phyloP scores from a whole-genome alignment of 2,113 vertebrate genomes.

The Nyctereutes procyonoides region DNA sequence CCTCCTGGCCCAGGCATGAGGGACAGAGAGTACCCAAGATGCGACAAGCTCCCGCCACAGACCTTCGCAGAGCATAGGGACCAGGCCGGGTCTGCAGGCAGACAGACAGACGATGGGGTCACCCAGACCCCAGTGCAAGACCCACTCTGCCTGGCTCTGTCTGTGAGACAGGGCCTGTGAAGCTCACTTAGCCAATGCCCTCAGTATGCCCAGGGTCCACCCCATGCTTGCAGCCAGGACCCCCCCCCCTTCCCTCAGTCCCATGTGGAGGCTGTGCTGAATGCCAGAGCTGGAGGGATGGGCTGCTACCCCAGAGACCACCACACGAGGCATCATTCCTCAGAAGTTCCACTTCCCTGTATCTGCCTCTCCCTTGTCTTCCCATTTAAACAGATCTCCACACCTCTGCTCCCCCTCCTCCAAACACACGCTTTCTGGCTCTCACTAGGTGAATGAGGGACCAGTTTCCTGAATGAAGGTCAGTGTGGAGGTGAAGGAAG shows the following conservation, averaged over 20 bases:
- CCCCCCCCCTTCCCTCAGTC: too few species aligned
- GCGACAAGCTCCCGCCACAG: fast-evolving
- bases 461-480: background rate
- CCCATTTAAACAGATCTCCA: background rate
- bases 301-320: background rate
- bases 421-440: background rate
- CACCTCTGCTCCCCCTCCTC: background rate
- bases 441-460: background rate
- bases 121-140: too few species aligned
- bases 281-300: fast-evolving
- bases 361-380: fast-evolving
- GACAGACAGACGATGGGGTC: fast-evolving
- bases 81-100: background rate
- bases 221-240: fast-evolving
- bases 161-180: fast-evolving
- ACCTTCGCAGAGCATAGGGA: fast-evolving
- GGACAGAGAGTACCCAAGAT: background rate
- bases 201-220: fast-evolving
- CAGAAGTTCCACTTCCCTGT: background rate
- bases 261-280: fast-evolving
- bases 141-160: fast-evolving
- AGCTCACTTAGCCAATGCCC: too few species aligned
- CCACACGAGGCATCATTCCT: background rate
- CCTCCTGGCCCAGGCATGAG: fast-evolving
- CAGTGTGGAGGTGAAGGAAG: background rate